A percentile compares a stretch with the other conserved stretches of the same genome.
phyloP scores from a whole-genome alignment of 1,140 invertebrate genomes.

The silkworm (Bombyx mori) region ASM3026992v2 NC_085112.1:6330001-6330500 shows the following conservation, averaged over 20 bases:
- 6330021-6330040: slow-evolving; percentile 30
- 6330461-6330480: too few relatives aligned
- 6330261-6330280: slow-evolving; percentile 44
- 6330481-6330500: too few relatives aligned
- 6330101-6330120: background rate
- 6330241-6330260: slow-evolving; percentile 44
- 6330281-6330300: background rate
- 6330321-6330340: slow-evolving; percentile 26
- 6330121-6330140: background rate
- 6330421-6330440: slow-evolving; percentile 9
- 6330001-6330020: slow-evolving; percentile 42
- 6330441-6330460: background rate
- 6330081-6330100: background rate
- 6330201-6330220: too few relatives aligned
- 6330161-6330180: too few relatives aligned
- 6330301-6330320: slow-evolving; percentile 8
- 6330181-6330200: too few relatives aligned
- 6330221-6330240: background rate
- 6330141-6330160: background rate
- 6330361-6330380: slow-evolving; percentile 24
- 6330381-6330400: slow-evolving; percentile 25
- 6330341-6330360: slow-evolving; percentile 17
- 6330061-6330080: slow-evolving; percentile 1
- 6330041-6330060: slow-evolving; percentile 16
- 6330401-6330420: slow-evolving; percentile 21